phyloP scores from a whole-genome alignment of 2,113 vertebrate species.

The Argyrosomus japonicus region DNA sequence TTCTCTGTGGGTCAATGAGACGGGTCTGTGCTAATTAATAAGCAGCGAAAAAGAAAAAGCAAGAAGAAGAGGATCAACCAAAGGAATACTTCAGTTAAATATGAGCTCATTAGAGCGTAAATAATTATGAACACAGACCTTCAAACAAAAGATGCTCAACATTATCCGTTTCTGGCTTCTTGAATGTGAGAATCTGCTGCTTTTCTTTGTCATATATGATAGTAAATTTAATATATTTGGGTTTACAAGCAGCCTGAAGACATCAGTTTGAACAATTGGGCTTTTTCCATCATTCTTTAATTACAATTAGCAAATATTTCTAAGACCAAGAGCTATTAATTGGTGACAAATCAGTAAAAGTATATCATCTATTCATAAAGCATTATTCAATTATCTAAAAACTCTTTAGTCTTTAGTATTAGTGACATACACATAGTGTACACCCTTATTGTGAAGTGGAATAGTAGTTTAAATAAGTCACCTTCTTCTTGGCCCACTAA shows the following conservation, averaged over 20 bases:
- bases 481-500: neutral
- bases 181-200: neutral
- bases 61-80: constrained; percentile 1
- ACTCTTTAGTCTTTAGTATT: neutral
- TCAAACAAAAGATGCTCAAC: neutral
- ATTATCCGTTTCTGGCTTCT: neutral
- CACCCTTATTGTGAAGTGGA: neutral
- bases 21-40: constrained; percentile 10
- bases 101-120: neutral
- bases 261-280: neutral
- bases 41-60: neutral
- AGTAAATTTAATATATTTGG: neutral
- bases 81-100: neutral
- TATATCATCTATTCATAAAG: neutral
- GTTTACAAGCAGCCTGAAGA: neutral
- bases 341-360: neutral
- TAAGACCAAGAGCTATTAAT: neutral
- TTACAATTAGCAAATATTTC: neutral
- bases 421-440: neutral
- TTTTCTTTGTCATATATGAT: neutral
- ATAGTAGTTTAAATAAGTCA: neutral
- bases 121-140: neutral
- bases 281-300: neutral
- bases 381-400: neutral
- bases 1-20: constrained; percentile 17